A percentile compares a stretch with the other conserved stretches of the same genome.
Evolutionary conservation across 2,113 vertebrate species (phyloP).

Genomic region (Columba livia): DNA sequence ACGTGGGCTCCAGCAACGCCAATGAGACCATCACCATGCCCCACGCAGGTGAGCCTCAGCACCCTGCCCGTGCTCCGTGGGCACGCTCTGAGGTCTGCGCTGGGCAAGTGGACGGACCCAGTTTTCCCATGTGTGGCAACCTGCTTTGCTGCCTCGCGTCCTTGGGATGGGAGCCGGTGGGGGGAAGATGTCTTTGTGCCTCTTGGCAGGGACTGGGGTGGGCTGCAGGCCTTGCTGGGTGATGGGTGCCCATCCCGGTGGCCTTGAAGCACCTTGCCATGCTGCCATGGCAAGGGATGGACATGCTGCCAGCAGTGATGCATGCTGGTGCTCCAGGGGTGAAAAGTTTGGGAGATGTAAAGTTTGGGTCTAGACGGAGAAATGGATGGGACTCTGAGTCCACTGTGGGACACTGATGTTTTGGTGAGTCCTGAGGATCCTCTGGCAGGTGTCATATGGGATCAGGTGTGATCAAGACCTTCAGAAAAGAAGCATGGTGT

Average conservation of each 20-base stretch:
- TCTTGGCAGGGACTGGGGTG: neutral
- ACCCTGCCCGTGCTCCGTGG: neutral
- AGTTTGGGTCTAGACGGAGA: neutral
- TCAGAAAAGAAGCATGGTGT: neutral
- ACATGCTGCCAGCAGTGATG: neutral
- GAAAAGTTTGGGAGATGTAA: neutral
- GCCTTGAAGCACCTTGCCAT: neutral
- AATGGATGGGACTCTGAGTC: neutral
- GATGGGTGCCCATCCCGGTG: rapidly evolving
- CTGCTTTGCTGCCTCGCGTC: neutral
- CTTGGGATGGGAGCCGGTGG: neutral
- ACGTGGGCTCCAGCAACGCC: conserved; percentile 83
- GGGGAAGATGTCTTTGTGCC: neutral
- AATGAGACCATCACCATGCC: conserved; percentile 97
- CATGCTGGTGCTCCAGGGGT: neutral
- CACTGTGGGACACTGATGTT: rapidly evolving
- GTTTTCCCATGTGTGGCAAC: rapidly evolving
- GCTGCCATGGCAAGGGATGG: neutral
- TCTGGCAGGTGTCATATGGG: neutral
- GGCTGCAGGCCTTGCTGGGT: neutral
- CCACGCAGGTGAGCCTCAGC: conserved; percentile 84
- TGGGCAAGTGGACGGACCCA: too few species aligned
- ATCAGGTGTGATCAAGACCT: neutral
- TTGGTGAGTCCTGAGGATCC: neutral
- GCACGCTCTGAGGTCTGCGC: rapidly evolving